phyloP scores from a whole-genome alignment of 2,113 vertebrate species.

The Notothenia rossii region DNA sequence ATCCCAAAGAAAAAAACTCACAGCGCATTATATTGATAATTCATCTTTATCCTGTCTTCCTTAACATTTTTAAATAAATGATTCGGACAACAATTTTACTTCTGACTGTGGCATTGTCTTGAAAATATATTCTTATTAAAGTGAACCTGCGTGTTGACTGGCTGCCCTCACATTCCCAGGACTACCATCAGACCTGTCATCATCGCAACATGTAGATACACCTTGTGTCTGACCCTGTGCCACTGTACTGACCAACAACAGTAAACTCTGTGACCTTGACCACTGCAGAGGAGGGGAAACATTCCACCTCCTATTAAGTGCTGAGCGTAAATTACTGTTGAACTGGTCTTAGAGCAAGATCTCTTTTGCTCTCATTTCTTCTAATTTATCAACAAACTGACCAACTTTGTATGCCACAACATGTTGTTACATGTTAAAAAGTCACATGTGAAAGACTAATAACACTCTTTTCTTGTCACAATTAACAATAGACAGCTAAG shows the following conservation, averaged over 20 bases:
- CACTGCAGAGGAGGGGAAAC: slow-evolving; percentile 24
- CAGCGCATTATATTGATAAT: background rate
- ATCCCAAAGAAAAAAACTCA: background rate
- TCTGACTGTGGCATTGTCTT: background rate
- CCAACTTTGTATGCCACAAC: background rate
- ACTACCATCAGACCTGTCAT: slow-evolving; percentile 53
- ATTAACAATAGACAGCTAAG: background rate
- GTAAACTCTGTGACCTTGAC: slow-evolving; percentile 65
- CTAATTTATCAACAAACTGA: background rate
- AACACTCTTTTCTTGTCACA: background rate
- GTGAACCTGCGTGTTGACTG: background rate
- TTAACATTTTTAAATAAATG: background rate
- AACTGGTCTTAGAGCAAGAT: background rate
- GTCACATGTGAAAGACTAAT: background rate
- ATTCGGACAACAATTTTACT: background rate
- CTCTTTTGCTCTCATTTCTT: too few species aligned
- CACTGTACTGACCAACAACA: slow-evolving; percentile 51
- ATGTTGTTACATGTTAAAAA: background rate
- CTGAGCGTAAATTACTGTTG: background rate
- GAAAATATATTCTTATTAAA: slow-evolving; percentile 2
- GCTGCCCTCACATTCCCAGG: slow-evolving; percentile 34
- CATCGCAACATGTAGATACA: slow-evolving; percentile 71
- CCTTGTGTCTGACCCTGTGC: slow-evolving; percentile 53
- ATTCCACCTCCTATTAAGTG: slow-evolving; percentile 19
- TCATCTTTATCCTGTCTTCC: background rate